Conservation (phyloP, 2,113 vertebrate genomes). For the Malurus elegans region DNA sequence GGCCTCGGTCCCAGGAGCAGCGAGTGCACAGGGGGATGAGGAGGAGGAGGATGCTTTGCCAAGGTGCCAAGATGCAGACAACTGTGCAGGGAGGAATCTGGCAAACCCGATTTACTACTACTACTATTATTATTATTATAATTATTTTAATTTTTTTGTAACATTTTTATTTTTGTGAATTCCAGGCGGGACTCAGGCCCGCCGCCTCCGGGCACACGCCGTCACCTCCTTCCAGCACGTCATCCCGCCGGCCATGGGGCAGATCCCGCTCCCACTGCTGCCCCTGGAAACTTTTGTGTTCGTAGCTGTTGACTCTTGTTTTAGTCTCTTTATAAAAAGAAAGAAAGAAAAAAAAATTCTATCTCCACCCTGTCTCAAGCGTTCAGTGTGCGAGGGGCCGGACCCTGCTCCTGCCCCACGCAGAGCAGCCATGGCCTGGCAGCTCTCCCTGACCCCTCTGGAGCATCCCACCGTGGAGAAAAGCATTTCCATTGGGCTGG, state of each 20-base stretch:
- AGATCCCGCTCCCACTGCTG: background rate
- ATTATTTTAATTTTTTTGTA: slow-evolving; percentile 68
- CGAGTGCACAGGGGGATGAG: background rate
- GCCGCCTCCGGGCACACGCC: background rate
- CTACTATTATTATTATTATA: slow-evolving; percentile 64
- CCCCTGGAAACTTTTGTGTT: slow-evolving; percentile 34
- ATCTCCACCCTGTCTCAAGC: slow-evolving; percentile 24
- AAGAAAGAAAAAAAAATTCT: background rate
- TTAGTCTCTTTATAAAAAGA: slow-evolving; percentile 63
- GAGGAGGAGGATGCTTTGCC: slow-evolving; percentile 39
- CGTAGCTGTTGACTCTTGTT: slow-evolving; percentile 56
- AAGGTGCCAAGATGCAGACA: slow-evolving; percentile 27
- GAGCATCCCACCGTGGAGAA: background rate
- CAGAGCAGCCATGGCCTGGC: background rate
- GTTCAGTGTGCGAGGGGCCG: background rate
- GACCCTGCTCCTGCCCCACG: background rate
- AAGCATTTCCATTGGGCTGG: background rate
- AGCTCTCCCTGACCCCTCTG: background rate
- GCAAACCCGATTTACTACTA: slow-evolving; percentile 59
- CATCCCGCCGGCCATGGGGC: background rate
- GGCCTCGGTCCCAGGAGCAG: background rate
- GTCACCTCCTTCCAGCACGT: background rate
- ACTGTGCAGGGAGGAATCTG: slow-evolving; percentile 52
- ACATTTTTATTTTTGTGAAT: slow-evolving; percentile 58
- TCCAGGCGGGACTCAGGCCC: background rate